These are phyloP conservation scores for Percopsis transmontana DNA, from an alignment of 2,113 vertebrate genomes.

Conservation along the genomic window DNA sequence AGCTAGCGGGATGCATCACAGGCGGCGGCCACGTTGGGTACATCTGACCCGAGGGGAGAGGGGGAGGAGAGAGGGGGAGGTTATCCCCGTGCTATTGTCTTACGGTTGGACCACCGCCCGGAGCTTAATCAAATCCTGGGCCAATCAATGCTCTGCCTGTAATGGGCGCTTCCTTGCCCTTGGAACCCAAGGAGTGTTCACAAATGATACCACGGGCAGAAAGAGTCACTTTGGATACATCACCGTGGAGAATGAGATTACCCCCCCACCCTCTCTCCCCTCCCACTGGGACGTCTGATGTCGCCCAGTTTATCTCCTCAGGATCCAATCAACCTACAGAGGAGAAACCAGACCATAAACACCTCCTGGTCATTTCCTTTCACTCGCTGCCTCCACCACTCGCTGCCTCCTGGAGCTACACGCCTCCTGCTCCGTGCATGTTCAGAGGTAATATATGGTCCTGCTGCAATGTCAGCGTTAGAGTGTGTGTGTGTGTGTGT, in stretches of 20 bases:
- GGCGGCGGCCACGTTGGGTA: constrained; percentile 47
- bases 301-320: constrained; percentile 67
- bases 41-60: constrained; percentile 63
- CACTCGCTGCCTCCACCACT: constrained; percentile 18
- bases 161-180: constrained; percentile 62
- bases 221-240: constrained; percentile 70
- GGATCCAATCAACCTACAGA: constrained; percentile 68
- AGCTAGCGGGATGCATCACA: constrained; percentile 44
- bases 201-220: constrained; percentile 59
- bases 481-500: neutral
- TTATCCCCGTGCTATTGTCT: constrained; percentile 74
- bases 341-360: constrained; percentile 52
- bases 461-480: neutral
- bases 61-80: constrained; percentile 68
- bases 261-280: constrained; percentile 56
- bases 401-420: neutral
- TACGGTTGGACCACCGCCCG: constrained; percentile 66
- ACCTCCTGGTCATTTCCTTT: constrained; percentile 59
- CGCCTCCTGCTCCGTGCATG: too few relatives aligned
- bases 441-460: too few relatives aligned
- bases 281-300: constrained; percentile 68
- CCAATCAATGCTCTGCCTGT: constrained; percentile 69
- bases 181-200: constrained; percentile 67
- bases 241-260: constrained; percentile 73
- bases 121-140: constrained; percentile 74